Evolutionary conservation across 2,113 vertebrate species (phyloP).

Genomic region (Microtus richardsoni): DNA sequence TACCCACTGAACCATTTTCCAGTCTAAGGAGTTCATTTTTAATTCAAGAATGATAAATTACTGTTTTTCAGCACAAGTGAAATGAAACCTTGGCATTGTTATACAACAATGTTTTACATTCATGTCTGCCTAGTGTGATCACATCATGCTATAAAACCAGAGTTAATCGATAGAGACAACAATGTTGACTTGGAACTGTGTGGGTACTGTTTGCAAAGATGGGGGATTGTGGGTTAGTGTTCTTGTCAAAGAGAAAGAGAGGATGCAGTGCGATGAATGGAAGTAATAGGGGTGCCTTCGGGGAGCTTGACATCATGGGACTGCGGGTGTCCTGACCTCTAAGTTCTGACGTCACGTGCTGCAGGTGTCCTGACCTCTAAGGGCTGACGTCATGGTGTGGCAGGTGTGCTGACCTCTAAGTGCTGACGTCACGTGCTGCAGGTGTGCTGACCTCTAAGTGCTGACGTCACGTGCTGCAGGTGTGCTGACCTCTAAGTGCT

Average conservation of each 20-base stretch:
- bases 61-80: neutral
- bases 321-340: no score
- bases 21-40: neutral
- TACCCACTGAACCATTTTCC: neutral
- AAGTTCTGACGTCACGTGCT: fast-evolving
- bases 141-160: neutral
- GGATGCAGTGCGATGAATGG: neutral
- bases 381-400: no score
- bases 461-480: no score
- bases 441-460: no score
- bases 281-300: neutral
- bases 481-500: no score
- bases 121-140: neutral
- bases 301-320: neutral
- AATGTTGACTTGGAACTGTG: neutral
- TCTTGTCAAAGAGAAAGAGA: neutral
- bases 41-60: neutral
- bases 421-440: no score
- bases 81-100: neutral
- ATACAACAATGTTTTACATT: neutral
- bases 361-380: no score
- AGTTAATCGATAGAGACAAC: neutral
- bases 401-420: no score
- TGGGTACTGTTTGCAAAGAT: neutral
- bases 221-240: neutral